phyloP scores from a whole-genome alignment of 2,113 vertebrate species.

The Limnothrissa miodon region DNA sequence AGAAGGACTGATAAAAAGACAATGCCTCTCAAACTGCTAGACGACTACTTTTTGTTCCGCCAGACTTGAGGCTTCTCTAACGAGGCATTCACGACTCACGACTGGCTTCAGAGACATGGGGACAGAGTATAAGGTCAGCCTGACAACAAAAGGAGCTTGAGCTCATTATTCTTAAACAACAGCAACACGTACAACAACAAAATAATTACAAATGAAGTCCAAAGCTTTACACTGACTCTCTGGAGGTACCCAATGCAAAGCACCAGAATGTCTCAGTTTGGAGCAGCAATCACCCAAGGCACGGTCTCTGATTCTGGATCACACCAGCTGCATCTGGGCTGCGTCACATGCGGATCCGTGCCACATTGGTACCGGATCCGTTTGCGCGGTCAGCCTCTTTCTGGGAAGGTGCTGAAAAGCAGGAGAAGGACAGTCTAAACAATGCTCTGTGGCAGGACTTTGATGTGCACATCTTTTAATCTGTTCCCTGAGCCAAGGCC shows the following conservation, averaged over 20 bases:
- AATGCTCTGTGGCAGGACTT: conserved; percentile 31
- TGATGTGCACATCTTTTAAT: conserved; percentile 47
- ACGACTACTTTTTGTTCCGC: conserved; percentile 52
- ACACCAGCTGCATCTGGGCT: not conserved
- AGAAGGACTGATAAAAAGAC: conserved; percentile 48
- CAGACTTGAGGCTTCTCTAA: conserved; percentile 52
- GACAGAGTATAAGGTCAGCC: conserved; percentile 34
- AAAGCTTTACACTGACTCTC: not conserved
- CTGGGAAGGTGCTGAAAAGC: not conserved
- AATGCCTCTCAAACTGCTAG: conserved; percentile 43
- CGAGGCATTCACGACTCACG: conserved; percentile 41
- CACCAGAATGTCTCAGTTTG: conserved; percentile 6
- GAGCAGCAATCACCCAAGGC: not conserved
- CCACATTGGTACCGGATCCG: not conserved
- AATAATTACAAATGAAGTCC: not conserved
- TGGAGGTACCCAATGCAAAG: not conserved
- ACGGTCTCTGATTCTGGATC: not conserved
- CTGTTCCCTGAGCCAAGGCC: conserved; percentile 24
- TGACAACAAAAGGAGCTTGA: conserved; percentile 54
- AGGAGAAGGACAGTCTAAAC: conserved; percentile 32
- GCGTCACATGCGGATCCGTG: not conserved
- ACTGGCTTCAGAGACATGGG: conserved; percentile 6
- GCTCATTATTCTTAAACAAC: conserved; percentile 56
- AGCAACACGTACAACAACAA: too few species aligned
- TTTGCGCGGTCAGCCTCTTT: not conserved